These are phyloP conservation scores for Eueides isabella DNA, from an alignment of 1,140 invertebrate genomes.

Conservation along the genomic window DNA sequence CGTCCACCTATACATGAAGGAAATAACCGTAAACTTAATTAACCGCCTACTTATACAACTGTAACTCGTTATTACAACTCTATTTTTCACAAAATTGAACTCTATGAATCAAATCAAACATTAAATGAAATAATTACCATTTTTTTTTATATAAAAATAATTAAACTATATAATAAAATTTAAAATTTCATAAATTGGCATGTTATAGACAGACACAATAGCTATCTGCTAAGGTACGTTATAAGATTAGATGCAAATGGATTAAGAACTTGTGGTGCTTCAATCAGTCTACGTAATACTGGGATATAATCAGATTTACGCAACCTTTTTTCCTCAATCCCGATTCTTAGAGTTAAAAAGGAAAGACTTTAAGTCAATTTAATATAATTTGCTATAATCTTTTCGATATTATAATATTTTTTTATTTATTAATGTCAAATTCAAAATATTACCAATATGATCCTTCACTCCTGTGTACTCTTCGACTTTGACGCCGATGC, in stretches of 20 bases:
- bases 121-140: constrained; percentile 9
- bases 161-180: neutral
- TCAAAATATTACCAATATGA: constrained; percentile 36
- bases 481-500: constrained; percentile 99
- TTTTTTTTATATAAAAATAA: neutral
- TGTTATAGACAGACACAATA: constrained; percentile 38
- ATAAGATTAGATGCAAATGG: constrained; percentile 81
- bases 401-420: constrained; percentile 5
- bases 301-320: constrained; percentile 70
- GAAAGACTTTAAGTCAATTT: neutral
- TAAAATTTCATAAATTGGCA: neutral
- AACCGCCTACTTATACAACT: constrained; percentile 34
- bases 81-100: constrained; percentile 17
- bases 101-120: constrained; percentile 10
- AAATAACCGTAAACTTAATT: constrained; percentile 53
- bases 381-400: neutral
- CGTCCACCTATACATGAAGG: constrained; percentile 51
- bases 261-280: constrained; percentile 78
- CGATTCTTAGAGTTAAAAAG: constrained; percentile 34
- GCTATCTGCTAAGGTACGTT: constrained; percentile 71
- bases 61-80: constrained; percentile 28
- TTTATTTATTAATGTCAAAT: neutral
- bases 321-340: constrained; percentile 48
- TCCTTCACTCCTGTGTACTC: constrained; percentile 93
- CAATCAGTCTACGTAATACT: constrained; percentile 65